Evolutionary conservation across 2,113 vertebrate species (phyloP), one percentile per base, ranked within the genome.

Genomic region (Accipiter cooperii): DNA sequence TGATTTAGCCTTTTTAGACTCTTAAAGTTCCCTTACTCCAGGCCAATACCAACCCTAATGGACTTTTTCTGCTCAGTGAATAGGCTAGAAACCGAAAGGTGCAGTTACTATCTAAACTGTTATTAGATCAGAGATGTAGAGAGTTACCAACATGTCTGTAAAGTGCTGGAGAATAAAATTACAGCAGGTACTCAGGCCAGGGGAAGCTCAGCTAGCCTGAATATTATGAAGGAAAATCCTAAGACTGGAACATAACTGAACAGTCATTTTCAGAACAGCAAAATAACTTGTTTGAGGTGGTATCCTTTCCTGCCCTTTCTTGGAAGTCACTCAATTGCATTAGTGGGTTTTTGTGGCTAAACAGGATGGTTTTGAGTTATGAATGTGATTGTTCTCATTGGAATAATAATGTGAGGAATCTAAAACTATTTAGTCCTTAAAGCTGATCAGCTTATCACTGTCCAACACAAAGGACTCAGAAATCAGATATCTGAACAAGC

Each of bases 391-490:
- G 38, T 95, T 92, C 85, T 64, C 31, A 36, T 3, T 76, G 60
- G 36, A 73, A 90, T 94, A 90, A 84, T 92, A 89, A 92, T 19
- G 22, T 38, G 38, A 94, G 28, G 34, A 70, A 85, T 73, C 49
- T 58, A 77, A 84, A 87, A 54, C 44, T 68, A 77, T 63, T 93
- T 57, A 91, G 69, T 73, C 34, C 34, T 94, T 89, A 91, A 94
- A 94, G 86, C 81, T 77, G 74, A 89, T 94, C 77, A 91, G 63
- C 77, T 96, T 87, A 96, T 84, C 79, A 40, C 40, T 83, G 21
- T 83, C 78, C 52, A 82, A 54, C 70, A 95, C 57, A 89, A 91
- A 87, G 54, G 69, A 34, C 38, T 64, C 16, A 10, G 68, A 90
- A 96, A 93, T 86, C 60, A 89, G 76, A 54, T 65, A 87, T 31